Base-by-base conservation (phyloP, 2,113 vertebrate genomes). In the Elaphurus davidianus region DNA sequence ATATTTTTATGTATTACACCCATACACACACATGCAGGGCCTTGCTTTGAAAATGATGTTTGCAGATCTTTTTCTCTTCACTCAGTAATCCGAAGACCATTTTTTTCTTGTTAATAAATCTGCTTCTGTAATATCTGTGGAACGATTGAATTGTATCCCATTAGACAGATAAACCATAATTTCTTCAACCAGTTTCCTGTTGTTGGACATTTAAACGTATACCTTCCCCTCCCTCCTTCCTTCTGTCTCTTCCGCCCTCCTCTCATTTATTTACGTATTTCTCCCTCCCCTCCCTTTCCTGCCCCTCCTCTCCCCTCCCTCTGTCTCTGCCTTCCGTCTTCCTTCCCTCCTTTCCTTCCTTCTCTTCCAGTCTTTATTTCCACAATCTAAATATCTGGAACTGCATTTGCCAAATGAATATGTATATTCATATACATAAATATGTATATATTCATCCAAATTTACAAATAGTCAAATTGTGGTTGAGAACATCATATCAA, bases 31-130 rank as follows among this genome's bases (percentile, higher is more conserved):
- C 19, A 71, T 71, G 67, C 67, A 71, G 10, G 67, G n/a, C 67
- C 67, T 71, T 91, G 27, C 57, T 93, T 93, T 97, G 86, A 91
- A 84, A 95, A 71, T 79, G 17, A 27, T 91, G 21, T 85, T 78
- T 96, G 47, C 64, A 88, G 40, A 54, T 76, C 4, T 60, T 40
- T 96, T 60, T 50, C 40, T 25, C 12, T 45, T 25, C 10, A 86
- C 45, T 88, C 8, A 84, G 25, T 93, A 28, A 84, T 62, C 52
- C 19, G 59, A 84, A 84, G 64, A 62, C 7, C 76, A 59, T 94
- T 79, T 83, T 83, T 91, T 84, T 54, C 36, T 90, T 59, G 10
- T 71, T 87, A 92, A 82, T 81, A 74, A 64, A 76, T 25, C 12
- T 67, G 23, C 55, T 45, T 88, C 13, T 85, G 7, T 84, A 50